Evolutionary conservation across 1,140 invertebrate species (phyloP), one percentile per base, ranked within the genome.

Genomic region (Papilio glaucus): DNA sequence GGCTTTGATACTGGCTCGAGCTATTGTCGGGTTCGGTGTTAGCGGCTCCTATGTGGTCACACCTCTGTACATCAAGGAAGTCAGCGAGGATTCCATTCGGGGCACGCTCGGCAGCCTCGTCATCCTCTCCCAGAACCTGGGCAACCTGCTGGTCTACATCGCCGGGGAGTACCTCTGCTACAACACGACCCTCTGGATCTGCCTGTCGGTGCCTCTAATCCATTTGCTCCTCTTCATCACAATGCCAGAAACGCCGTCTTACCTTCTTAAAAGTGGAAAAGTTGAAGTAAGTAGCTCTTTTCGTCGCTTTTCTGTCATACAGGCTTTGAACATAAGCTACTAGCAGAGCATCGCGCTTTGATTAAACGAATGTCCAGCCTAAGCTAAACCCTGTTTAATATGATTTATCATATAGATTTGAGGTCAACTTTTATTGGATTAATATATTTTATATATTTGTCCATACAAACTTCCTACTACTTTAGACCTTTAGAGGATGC

Each of bases 191-290:
- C 65, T 90, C 26, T 92, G 90, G 88, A 85, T 90, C 1, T 88
- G 87, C 42, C 71, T 90, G 61, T 78, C 84, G 0, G 83, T 92
- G 15, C 90, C 90, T 0, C 45, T 92, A 13, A 24, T 92, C 13
- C 90, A 92, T 77, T 41, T 90, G 57, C 49, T 90, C 4, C 57
- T 89, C 38, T 90, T 90, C 62, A 80, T 79, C 0, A 76, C 84
- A 0, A 90, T 92, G 89, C 90, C 90, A 0, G 90, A 92, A 13
- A 90, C 89, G 0, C 90, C 90, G 0, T 91, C 89, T 13, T 92
- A 83, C 76, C 74, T 92, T 61, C 63, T 92, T 41, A 92, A 92
- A 72, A 74, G 78, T 72, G 90, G 89, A 1, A 91, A 91, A 71
- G 79, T 88, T 68, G 86, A 92, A 80, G 90, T 92, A 41, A 83